These are phyloP conservation scores for Budorcas taxicolor DNA, from an alignment of 2,113 vertebrate species.

Conservation along the genomic window DNA sequence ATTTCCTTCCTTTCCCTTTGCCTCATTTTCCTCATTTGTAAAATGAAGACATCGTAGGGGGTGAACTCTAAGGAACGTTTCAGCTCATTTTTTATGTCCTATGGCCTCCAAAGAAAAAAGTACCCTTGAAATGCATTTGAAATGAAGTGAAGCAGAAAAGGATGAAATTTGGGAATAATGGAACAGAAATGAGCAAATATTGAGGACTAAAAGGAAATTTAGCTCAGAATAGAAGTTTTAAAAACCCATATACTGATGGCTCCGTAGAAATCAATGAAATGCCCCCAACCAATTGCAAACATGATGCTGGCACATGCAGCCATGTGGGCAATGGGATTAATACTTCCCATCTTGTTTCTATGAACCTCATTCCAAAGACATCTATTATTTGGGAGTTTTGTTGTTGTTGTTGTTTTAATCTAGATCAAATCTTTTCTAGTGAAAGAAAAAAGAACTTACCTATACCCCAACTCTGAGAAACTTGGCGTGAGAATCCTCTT, in stretches of 20 bases:
- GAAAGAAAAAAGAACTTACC: not conserved
- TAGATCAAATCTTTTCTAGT: not conserved
- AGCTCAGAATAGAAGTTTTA: not conserved
- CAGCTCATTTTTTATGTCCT: not conserved
- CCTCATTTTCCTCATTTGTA: not conserved
- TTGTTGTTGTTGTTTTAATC: not conserved
- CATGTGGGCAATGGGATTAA: not conserved
- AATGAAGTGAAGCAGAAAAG: not conserved
- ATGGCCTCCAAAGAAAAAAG: not conserved
- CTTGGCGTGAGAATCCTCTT: not conserved
- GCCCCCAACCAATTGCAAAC: not conserved
- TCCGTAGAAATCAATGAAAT: not conserved
- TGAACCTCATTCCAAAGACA: not conserved
- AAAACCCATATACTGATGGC: not conserved
- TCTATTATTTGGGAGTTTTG: not conserved
- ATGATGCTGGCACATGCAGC: too few relatives aligned
- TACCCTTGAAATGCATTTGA: not conserved
- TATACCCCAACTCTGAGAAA: constrained; percentile 9
- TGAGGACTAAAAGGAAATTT: not conserved
- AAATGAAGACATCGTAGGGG: not conserved
- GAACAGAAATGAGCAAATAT: not conserved
- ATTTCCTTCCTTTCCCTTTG: not conserved
- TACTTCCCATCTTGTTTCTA: not conserved
- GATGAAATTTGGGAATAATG: not conserved
- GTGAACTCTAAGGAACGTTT: not conserved